Conservation (phyloP, 2,797 vertebrate species). For the Artibeus lituratus region DNA sequence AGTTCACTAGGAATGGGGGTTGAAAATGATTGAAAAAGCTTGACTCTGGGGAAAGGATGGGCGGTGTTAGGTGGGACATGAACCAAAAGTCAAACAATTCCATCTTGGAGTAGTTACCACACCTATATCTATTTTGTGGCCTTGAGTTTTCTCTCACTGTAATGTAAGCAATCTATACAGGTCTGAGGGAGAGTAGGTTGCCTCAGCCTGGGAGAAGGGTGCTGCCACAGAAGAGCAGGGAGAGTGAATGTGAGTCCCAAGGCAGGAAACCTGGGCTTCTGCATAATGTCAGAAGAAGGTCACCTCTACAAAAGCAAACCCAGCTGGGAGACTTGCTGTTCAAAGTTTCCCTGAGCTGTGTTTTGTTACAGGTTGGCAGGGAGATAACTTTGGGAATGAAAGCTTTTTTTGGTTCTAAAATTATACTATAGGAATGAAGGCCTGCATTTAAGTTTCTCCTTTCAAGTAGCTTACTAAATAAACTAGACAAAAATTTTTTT, state of each 20-base stretch:
- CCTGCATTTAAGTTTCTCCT: background rate
- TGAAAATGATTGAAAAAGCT: background rate
- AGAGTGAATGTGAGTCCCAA: background rate
- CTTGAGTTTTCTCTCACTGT: background rate
- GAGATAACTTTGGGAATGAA: background rate
- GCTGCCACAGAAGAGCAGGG: background rate
- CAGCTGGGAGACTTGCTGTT: background rate
- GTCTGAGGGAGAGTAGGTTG: background rate
- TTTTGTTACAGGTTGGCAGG: background rate
- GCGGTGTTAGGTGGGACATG: background rate
- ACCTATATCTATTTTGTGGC: background rate
- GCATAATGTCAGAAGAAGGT: background rate
- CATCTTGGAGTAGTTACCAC: background rate
- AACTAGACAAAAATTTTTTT: background rate
- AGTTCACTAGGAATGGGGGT: background rate
- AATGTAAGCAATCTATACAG: background rate
- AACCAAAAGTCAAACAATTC: background rate
- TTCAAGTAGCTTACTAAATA: conserved; percentile 20
- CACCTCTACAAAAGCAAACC: background rate
- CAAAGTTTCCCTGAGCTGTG: background rate
- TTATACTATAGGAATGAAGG: background rate
- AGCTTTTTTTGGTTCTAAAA: conserved; percentile 31
- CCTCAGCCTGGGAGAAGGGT: background rate
- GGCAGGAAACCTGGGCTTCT: background rate
- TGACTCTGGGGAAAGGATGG: background rate